A percentile compares a stretch with the other conserved stretches of the same genome.
phyloP scores from a whole-genome alignment of 2,113 vertebrate genomes.

The Lepidiolamprologus cunningtoni region DNA sequence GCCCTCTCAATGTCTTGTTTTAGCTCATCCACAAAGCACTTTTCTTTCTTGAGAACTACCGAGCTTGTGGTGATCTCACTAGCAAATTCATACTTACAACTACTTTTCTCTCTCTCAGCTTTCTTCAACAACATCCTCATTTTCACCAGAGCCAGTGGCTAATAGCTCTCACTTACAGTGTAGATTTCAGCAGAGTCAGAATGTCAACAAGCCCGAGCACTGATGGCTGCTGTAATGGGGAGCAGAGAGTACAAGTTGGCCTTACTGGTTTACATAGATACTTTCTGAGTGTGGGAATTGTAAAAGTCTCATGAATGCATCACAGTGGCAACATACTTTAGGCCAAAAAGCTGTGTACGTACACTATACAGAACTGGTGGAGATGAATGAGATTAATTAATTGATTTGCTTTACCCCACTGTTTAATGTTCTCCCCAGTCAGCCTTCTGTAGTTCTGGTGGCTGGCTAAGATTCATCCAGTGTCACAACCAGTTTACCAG shows the following conservation, averaged over 20 bases:
- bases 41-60: not conserved
- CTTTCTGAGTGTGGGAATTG: not conserved
- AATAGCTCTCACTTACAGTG: slow-evolving; percentile 8
- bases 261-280: not conserved
- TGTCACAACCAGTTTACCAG: slow-evolving; percentile 36
- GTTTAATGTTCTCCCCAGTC: not conserved
- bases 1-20: not conserved
- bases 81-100: not conserved
- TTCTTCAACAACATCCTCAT: not conserved
- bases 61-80: not conserved
- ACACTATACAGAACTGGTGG: not conserved
- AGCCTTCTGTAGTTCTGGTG: not conserved
- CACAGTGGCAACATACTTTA: not conserved
- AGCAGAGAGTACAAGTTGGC: not conserved
- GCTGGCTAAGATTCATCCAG: slow-evolving; percentile 10
- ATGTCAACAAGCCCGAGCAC: slow-evolving; percentile 6
- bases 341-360: not conserved
- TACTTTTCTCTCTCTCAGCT: not conserved
- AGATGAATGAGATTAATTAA: not conserved
- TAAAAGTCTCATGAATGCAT: not conserved
- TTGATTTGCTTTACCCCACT: not conserved
- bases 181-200: not conserved
- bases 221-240: slow-evolving; percentile 6
- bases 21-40: not conserved
- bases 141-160: not conserved